phyloP scores from a whole-genome alignment of 2,113 vertebrate genomes.

The Labrus mixtus region DNA sequence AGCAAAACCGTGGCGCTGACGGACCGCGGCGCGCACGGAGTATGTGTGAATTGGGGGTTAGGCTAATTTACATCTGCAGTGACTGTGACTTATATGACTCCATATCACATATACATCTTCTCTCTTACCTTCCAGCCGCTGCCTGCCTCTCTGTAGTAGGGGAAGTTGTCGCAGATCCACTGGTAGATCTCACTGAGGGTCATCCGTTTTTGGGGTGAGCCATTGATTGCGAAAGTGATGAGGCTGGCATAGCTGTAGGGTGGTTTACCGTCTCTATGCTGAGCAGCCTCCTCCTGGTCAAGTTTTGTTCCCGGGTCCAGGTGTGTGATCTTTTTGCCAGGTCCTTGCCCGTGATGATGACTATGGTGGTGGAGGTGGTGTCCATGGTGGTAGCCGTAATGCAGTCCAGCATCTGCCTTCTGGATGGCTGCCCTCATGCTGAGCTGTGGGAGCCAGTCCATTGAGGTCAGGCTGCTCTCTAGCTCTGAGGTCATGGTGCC shows the following conservation, averaged over 20 bases:
- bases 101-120: not conserved
- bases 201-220: slow-evolving; percentile 93
- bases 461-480: slow-evolving; percentile 93
- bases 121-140: slow-evolving; percentile 93
- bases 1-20: no score
- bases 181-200: slow-evolving; percentile 96
- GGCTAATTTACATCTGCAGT: no score
- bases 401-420: slow-evolving; percentile 83
- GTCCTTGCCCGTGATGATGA: slow-evolving; percentile 79
- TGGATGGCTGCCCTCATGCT: slow-evolving; percentile 92
- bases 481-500: slow-evolving; percentile 91
- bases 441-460: slow-evolving; percentile 95
- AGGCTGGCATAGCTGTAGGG: slow-evolving; percentile 95
- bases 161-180: slow-evolving; percentile 90
- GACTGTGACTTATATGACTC: no score
- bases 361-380: slow-evolving; percentile 66
- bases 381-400: slow-evolving; percentile 65
- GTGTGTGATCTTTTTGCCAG: slow-evolving; percentile 86
- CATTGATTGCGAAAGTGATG: slow-evolving; percentile 94
- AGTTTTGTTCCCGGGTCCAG: slow-evolving; percentile 89
- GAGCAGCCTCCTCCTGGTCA: slow-evolving; percentile 91
- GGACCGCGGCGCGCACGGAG: no score
- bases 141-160: slow-evolving; percentile 93
- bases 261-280: slow-evolving; percentile 93
- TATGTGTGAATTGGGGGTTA: no score